Base-by-base conservation (phyloP, 2,113 vertebrate genomes). In the Peromyscus maniculatus region DNA sequence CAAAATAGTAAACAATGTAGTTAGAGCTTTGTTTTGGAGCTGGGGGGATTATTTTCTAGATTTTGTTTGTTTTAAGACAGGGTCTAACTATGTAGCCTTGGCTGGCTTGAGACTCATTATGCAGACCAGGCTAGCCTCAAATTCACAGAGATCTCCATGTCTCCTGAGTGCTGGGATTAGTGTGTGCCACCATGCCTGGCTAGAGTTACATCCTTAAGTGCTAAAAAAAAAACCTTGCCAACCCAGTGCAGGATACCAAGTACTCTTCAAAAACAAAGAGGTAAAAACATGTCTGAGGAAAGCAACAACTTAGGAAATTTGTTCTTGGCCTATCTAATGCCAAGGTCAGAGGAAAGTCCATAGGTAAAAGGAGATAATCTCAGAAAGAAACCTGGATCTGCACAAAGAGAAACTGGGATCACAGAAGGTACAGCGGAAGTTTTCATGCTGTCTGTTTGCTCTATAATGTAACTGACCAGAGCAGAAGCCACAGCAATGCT, bases 241-340 rank as follows among this genome's bases (percentile, higher is more conserved):
- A 66, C 13, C 33, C 36, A 87, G 12, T 62, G 24, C 71, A 46
- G 49, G 55, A n/a, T 5, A 71, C 12, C 28, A 96, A 83, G 33
- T 66, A 33, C 72, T 31, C 86, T 92, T 90, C 33, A 89, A 59
- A 80, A 97, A 28, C 39, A 22, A 93, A 95, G n/a, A 46, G 39
- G 12, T 84, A 88, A 87, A 88, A 86, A 55, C 13, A 64, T 67
- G 26, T 66, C 31, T 12, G n/a, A 88, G 62, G 78, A 84, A 92
- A 83, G 26, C 5, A 92, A 36, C 21, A 92, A 95, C 3, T 64
- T 55, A 66, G 24, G n/a, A 13, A 91, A 77, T 86, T 87, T 5
- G 80, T 71, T 82, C 16, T 88, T 59, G 52, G 22, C 17, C 62
- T 49, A 83, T 1, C 46, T 67, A 69, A 39, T 74, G 46, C 59